Conservation (phyloP, 30 jellyfish, hydroid and myxozoan genomes). For the Hydra vulgaris region DNA sequence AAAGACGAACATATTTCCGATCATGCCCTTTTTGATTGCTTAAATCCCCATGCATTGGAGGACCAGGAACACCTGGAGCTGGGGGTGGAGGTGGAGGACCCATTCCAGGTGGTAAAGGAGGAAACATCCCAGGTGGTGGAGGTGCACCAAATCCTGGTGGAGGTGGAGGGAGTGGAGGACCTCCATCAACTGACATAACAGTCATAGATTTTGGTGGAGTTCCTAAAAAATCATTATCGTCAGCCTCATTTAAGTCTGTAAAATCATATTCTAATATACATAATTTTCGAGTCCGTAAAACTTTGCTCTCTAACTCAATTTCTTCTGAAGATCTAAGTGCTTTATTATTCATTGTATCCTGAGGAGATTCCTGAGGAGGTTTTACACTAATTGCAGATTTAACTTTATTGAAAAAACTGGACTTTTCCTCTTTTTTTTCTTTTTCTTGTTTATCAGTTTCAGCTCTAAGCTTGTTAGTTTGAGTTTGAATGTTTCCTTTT, state of each 20-base stretch:
- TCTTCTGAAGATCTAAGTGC: constrained; percentile 66
- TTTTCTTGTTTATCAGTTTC: constrained; percentile 47
- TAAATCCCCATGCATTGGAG: constrained; percentile 39
- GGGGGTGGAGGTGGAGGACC: constrained; percentile 63
- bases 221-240: constrained; percentile 81
- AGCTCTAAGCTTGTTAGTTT: constrained; percentile 27
- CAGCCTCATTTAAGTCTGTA: constrained; percentile 78
- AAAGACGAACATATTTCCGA: constrained; percentile 82
- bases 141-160: constrained; percentile 75
- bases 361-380: constrained; percentile 61
- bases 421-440: constrained; percentile 62
- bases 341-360: constrained; percentile 36
- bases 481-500: constrained; percentile 72
- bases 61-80: constrained; percentile 24
- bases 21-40: constrained; percentile 36
- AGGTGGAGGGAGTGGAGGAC: constrained; percentile 79
- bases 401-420: constrained; percentile 61
- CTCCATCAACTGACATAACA: constrained; percentile 25
- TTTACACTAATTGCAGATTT: constrained; percentile 57
- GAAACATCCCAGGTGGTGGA: constrained; percentile 79
- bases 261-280: constrained; percentile 73
- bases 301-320: constrained; percentile 73
- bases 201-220: constrained; percentile 44
- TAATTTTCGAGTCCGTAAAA: constrained; percentile 72
- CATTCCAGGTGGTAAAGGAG: constrained; percentile 46